Evolutionary conservation across 2,797 vertebrate species (phyloP), one percentile per base, ranked within the genome.

Genomic region (Hephaestus fuliginosus): DNA sequence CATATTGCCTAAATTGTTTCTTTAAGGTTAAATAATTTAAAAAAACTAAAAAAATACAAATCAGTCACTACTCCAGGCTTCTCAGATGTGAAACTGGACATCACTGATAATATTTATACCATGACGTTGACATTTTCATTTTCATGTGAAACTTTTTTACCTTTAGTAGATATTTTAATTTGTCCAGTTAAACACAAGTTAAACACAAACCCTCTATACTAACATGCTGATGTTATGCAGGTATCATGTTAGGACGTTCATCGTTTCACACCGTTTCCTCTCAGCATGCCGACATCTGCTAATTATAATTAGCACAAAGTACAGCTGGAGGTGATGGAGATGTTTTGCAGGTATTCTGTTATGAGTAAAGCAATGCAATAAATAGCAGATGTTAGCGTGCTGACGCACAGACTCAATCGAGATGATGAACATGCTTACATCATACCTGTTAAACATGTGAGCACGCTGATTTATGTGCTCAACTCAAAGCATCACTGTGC

Each of bases 361-460:
- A 53, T 65, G 58, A 70, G 25, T 13, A 13, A 58, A 46, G 62
- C 62, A 60, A 30, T 67, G 70, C 51, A 65, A 3, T 49, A 64
- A 68, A 5, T 22, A 13, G 25, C 44, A 65, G 60, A 74, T 51
- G 68, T 74, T 46, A 66, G 72, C 76, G 78, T 56, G 52, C 22
- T 12, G 64, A 69, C 63, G 64, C 18, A 22, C 30, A 62, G 39
- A 63, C 22, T 62, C 44, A 73, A 76, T 33, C 57, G 33, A 36
- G n/a, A 25, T n/a, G 41, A 33, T 64, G 3, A 74, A 62, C 39
- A 64, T 65, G 60, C n/a, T 33, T 36, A 68, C 33, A 60, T 46
- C 2, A 48, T 12, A 63, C 36, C 33, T 43, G 28, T 39, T 41
- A 17, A 30, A 6, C 17, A 60, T 22, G 11, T 20, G 39, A 65